Evolutionary conservation across 2,888 invertebrate genomes (phyloP), one percentile per base, ranked within the genome.

Genomic region (Ormyrus labotus): DNA sequence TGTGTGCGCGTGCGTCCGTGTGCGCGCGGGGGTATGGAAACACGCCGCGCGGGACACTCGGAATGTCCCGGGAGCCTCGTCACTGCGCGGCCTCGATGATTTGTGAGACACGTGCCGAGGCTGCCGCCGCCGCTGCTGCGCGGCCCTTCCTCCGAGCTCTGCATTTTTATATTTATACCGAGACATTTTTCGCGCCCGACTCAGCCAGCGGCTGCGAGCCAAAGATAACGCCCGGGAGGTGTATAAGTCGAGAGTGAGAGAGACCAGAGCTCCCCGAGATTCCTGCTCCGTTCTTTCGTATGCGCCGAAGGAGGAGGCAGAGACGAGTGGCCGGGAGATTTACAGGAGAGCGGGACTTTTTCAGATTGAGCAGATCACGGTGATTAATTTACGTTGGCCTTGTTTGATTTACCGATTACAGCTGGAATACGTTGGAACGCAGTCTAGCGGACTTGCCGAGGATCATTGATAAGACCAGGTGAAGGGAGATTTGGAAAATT

Each of bases 21-120:
- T 19, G 74, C 55, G 53, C 55, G 60, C 58, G 53, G 51, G 51
- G 34, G 34, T 34, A 34, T 57, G 65, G 77, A 71, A 64, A 83
- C 74, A 58, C 63, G 72, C 74, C 81, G 74, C 76, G 75, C 76
- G 84, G 82, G 81, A 83, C 69, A 67, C 67, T 53, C 53, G 83
- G 78, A 83, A 84, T 83, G 83, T 84, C 83, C 85, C 83, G 13
- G 19, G 83, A 83, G 84, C 79, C 86, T 86, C 85, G 83, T 86
- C 85, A 85, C 78, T 63, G n/a, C 70, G 11, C 63, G 70, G 19
- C 45, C 67, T 60, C 78, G 82, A 82, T 85, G 87, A 87, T 87
- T 86, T 85, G 84, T 85, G 86, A 77, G 84, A 84, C 84, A 83
- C 83, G 85, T 81, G 83, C 83, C 83, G 81, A 58, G 64, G n/a